Conservation (phyloP, 2,888 invertebrate genomes). For the Flabesymbios commensalis region DNA sequence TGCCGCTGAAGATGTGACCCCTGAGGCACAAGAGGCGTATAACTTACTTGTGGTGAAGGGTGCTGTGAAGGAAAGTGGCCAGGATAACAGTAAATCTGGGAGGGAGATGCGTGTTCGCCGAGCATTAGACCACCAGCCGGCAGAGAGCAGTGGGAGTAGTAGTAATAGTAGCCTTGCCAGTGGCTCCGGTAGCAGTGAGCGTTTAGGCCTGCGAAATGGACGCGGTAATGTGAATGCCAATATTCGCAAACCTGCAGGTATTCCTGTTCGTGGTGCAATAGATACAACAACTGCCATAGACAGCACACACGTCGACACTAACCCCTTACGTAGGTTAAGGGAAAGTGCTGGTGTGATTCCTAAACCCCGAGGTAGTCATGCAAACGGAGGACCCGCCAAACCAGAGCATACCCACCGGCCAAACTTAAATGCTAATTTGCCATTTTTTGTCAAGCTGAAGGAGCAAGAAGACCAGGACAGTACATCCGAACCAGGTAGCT, state of each 20-base stretch:
- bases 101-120: constrained; percentile 47
- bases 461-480: constrained; percentile 22
- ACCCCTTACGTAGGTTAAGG: constrained; percentile 71
- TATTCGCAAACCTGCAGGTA: constrained; percentile 54
- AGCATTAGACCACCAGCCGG: not conserved
- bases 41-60: constrained; percentile 83
- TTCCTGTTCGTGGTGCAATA: constrained; percentile 28
- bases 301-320: constrained; percentile 62
- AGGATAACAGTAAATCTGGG: not conserved
- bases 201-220: not conserved
- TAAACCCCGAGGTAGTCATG: not conserved
- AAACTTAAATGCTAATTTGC: constrained; percentile 22
- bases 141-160: not conserved
- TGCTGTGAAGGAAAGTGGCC: constrained; percentile 26
- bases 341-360: constrained; percentile 40
- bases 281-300: not conserved
- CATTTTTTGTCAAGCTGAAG: constrained; percentile 30
- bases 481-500: not conserved
- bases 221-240: constrained; percentile 37
- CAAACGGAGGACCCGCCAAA: not conserved
- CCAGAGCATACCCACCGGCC: not conserved
- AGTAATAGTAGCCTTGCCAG: not conserved
- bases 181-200: not conserved
- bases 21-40: constrained; percentile 90
- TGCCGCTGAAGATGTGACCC: constrained; percentile 50